Percentiles rank a stretch among this genome's conserved stretches.
Conservation (phyloP, 1,140 invertebrate genomes). For the Octopus sinensis region DNA sequence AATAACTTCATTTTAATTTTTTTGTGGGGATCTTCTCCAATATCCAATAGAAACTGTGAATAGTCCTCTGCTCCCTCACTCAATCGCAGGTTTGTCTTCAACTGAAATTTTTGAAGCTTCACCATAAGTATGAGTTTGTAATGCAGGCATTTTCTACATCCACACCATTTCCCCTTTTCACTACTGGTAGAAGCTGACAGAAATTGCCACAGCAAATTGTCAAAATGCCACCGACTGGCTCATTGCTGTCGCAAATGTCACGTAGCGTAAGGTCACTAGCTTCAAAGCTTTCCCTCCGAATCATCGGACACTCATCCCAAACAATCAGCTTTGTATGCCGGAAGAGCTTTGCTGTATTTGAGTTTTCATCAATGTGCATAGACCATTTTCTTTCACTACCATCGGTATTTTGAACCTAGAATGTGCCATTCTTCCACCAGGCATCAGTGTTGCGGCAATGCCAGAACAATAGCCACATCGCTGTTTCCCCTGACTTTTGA, state of each 20-base stretch:
- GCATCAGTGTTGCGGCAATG: not conserved
- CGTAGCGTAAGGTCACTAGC: not conserved
- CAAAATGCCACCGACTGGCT: not conserved
- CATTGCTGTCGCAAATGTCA: not conserved
- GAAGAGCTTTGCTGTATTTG: not conserved
- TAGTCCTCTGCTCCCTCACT: not conserved
- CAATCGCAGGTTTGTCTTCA: not conserved
- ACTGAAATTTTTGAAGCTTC: not conserved
- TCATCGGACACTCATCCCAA: not conserved
- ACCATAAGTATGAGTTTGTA: not conserved
- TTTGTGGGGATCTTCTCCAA: not conserved
- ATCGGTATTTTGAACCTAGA: not conserved
- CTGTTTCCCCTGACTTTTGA: not conserved
- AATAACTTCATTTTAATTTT: not conserved
- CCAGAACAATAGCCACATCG: not conserved
- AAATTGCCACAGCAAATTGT: not conserved
- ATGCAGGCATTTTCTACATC: not conserved
- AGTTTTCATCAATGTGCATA: not conserved
- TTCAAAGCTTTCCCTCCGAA: not conserved
- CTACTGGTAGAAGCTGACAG: not conserved
- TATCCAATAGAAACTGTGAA: not conserved
- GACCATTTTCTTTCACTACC: not conserved
- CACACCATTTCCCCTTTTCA: not conserved
- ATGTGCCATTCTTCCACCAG: slow-evolving; percentile 1
- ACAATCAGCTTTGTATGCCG: not conserved